Evolutionary conservation across 2,888 invertebrate species (phyloP), one percentile per base, ranked within the genome.

Genomic region (Nomada fucata): DNA sequence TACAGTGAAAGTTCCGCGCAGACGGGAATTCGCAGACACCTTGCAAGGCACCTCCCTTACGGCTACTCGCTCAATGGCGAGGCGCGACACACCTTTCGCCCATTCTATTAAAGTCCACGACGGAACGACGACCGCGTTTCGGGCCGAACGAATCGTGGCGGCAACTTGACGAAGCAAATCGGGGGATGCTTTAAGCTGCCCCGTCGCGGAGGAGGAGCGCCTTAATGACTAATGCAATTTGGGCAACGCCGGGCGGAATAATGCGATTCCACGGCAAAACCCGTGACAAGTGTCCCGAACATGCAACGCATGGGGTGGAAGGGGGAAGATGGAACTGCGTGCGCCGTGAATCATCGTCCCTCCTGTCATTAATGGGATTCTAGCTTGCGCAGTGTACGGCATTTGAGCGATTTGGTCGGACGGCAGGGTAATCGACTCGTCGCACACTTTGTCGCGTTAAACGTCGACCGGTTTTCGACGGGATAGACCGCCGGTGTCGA

Each of bases 291-390:
- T 69, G 67, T 50, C 57, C 11, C 36, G 29, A 53, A 44, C 57
- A 75, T 74, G 74, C 76, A 65, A 55, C 77, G 69, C 69, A 52
- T 20, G 59, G 76, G 67, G 64, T 77, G 74, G 73, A 59, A 82
- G 13, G 15, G 11, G 47, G 15, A 57, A 82, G 79, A 79, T 87
- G 83, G 76, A 68, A 78, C 72, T 50, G 57, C 70, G 69, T 68
- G 18, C 55, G 69, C 53, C 36, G 71, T 88, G 88, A 88, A 80
- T 88, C 88, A 88, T 77, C 88, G 67, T 70, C 74, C 84, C 83
- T 88, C 85, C 85, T 82, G 85, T 65, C 47, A 55, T 71, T 86
- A 88, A 86, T 83, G 83, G 79, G 82, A 86, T 82, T 81, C 72
- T 57, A 50, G 47, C 63, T 68, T 47, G 59, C 63, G 76, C 69